Percentiles rank a stretch among this genome's conserved stretches.
These are phyloP conservation scores for Solenopsis invicta DNA, from an alignment of 1,140 invertebrate species.

Conservation along the genomic window DNA sequence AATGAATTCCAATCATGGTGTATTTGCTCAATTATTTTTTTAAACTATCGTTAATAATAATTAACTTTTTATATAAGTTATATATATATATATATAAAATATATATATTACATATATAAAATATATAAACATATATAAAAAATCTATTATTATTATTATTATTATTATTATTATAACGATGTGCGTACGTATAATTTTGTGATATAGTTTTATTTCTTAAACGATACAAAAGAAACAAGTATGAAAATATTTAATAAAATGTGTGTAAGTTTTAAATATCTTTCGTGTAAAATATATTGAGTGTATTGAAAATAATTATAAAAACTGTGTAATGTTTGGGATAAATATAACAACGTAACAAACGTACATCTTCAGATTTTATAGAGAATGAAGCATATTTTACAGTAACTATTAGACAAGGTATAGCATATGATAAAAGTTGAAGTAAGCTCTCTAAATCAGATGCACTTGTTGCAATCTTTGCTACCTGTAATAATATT, in stretches of 20 bases:
- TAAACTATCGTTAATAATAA: constrained; percentile 37
- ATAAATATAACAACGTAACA: not conserved
- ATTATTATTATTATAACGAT: too few relatives aligned
- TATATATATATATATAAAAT: too few relatives aligned
- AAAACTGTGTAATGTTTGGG: not conserved
- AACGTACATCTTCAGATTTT: constrained; percentile 23
- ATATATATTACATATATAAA: too few relatives aligned
- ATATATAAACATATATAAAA: too few relatives aligned
- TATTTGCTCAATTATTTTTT: not conserved
- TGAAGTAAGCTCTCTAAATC: not conserved
- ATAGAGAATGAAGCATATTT: constrained; percentile 42
- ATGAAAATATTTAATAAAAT: constrained; percentile 1
- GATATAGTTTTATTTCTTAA: constrained; percentile 27
- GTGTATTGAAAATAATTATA: not conserved
- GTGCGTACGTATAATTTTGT: too few relatives aligned
- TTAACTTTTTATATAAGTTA: too few relatives aligned
- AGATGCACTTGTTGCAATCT: not conserved
- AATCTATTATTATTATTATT: too few relatives aligned
- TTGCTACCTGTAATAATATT: constrained; percentile 16
- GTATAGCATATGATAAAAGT: constrained; percentile 12
- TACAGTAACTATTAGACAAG: not conserved
- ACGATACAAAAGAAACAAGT: not conserved
- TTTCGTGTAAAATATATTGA: constrained; percentile 14
- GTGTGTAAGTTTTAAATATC: not conserved
- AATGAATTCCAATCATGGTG: not conserved